phyloP scores from a whole-genome alignment of 2,113 vertebrate genomes.

The Myrmecobius fasciatus region DNA sequence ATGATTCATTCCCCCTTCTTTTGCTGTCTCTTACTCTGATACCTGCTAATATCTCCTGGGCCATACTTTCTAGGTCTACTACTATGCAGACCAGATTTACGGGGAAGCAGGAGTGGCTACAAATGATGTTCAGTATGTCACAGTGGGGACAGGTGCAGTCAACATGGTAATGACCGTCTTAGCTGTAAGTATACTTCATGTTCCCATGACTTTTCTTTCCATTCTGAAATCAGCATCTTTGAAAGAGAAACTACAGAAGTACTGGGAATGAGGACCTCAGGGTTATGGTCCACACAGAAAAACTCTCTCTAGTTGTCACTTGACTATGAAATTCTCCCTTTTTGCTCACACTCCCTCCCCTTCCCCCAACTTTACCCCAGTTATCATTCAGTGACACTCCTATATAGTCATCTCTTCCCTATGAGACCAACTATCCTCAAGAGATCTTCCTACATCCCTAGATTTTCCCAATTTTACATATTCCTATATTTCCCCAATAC shows the following conservation, averaged over 20 bases:
- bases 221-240: background rate
- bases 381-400: too few species aligned
- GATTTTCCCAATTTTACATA: too few species aligned
- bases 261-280: too few species aligned
- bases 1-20: too few species aligned
- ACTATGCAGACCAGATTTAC: slow-evolving; percentile 94
- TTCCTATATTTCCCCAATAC: too few species aligned
- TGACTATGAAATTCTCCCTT: too few species aligned
- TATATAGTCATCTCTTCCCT: too few species aligned
- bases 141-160: slow-evolving; percentile 90
- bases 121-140: slow-evolving; percentile 89
- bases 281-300: too few species aligned
- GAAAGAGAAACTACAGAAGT: too few species aligned
- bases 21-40: background rate
- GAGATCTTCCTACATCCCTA: too few species aligned
- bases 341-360: background rate
- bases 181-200: slow-evolving; percentile 84
- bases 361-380: background rate
- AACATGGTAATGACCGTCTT: slow-evolving; percentile 91
- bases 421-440: too few species aligned
- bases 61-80: slow-evolving; percentile 89
- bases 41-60: background rate
- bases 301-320: too few species aligned
- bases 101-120: slow-evolving; percentile 84
- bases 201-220: accelerated